phyloP scores from a whole-genome alignment of 2,113 vertebrate species.

The Rhynchomys soricoides region DNA sequence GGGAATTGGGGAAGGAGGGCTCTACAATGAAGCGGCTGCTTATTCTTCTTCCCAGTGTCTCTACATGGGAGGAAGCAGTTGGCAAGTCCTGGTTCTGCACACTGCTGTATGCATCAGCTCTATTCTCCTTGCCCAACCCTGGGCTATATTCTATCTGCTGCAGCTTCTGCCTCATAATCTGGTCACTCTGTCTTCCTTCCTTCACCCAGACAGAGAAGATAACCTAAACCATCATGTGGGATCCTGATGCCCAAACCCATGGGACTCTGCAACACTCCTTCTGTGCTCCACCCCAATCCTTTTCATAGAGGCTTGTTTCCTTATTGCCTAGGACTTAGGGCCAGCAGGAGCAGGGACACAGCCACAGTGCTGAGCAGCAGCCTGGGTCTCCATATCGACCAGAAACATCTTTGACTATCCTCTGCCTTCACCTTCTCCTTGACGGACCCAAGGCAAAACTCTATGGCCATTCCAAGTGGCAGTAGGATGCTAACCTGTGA shows the following conservation, averaged over 20 bases:
- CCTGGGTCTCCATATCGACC: too few relatives aligned
- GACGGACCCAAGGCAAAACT: background rate
- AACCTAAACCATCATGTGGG: background rate
- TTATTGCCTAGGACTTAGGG: background rate
- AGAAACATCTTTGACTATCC: background rate
- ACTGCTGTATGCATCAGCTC: background rate
- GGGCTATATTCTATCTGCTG: background rate
- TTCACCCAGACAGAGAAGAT: background rate
- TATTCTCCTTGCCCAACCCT: background rate
- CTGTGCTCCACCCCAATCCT: background rate
- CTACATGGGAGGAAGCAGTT: background rate
- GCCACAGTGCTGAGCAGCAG: too few relatives aligned
- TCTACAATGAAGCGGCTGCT: background rate
- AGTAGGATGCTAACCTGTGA: background rate
- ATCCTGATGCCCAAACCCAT: background rate
- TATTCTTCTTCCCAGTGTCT: fast-evolving
- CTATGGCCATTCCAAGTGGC: too few relatives aligned
- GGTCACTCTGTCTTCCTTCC: background rate
- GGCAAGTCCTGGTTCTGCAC: background rate
- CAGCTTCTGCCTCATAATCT: too few relatives aligned
- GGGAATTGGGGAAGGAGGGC: too few relatives aligned
- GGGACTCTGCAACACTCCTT: too few relatives aligned
- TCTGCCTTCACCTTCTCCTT: background rate
- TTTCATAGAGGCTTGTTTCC: background rate
- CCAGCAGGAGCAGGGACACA: fast-evolving